These are phyloP conservation scores for Ictidomys tridecemlineatus DNA, from an alignment of 2,113 vertebrate genomes.

Conservation along the genomic window DNA sequence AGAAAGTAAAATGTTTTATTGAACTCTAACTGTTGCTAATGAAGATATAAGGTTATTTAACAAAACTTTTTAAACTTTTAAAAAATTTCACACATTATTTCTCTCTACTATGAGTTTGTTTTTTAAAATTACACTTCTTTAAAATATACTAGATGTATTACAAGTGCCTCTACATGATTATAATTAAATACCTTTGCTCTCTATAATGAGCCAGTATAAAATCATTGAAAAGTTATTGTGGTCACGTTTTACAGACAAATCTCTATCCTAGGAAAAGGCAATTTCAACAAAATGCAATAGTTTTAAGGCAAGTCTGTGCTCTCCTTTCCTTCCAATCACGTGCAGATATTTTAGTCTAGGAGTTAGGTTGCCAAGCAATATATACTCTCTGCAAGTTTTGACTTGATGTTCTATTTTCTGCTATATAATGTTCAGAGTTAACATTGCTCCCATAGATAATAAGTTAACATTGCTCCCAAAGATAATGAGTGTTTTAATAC, in stretches of 20 bases:
- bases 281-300: constrained; percentile 81
- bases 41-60: not conserved
- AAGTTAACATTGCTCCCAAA: not conserved
- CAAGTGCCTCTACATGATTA: not conserved
- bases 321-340: constrained; percentile 89
- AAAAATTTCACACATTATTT: constrained; percentile 18
- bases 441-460: not conserved
- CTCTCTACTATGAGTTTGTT: not conserved
- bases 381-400: constrained; percentile 58
- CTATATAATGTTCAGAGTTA: not conserved
- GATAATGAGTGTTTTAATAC: not conserved
- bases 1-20: not conserved
- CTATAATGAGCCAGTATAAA: not conserved
- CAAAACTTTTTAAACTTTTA: not conserved
- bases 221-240: not conserved
- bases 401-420: constrained; percentile 26
- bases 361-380: constrained; percentile 83
- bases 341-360: constrained; percentile 87
- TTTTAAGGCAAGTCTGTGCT: constrained; percentile 81
- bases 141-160: not conserved
- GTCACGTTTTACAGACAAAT: constrained; percentile 82
- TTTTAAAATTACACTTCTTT: constrained; percentile 30
- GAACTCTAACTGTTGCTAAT: not conserved
- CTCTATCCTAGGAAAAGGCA: constrained; percentile 74
- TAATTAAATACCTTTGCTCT: not conserved